Evolutionary conservation across 2,888 invertebrate species (phyloP), one percentile per base, ranked within the genome.

Genomic region (Trachelus troglodyta): DNA sequence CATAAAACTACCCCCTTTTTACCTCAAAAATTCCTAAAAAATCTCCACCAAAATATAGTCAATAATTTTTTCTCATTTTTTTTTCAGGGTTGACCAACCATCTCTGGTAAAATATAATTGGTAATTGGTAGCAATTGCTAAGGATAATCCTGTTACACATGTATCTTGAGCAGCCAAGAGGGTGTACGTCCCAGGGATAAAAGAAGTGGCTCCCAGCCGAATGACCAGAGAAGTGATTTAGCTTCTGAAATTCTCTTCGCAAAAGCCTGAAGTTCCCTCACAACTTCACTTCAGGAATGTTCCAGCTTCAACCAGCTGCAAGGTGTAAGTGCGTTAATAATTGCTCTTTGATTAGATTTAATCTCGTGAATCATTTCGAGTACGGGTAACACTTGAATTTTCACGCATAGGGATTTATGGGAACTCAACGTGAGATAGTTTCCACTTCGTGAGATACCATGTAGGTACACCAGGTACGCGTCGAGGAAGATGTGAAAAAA

Each of bases 81-180:
- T 40, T 56, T 56, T 56, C 23, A 56, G 9, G 9, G 2, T 56
- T 23, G 23, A 37, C 56, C 56, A 56, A 23, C 9, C 23, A 9
- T 23, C 9, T 56, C 23, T 56, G 23, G 23, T 56, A 23, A 23
- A 56, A 23, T 56, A 79, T 88, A 88, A 88, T 87, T 87, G 87
- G 83, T 85, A 84, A 84, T 85, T 79, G 84, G 81, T 81, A 77
- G 83, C 84, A 88, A 86, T 86, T 84, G 84, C 80, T 76, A 82
- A 83, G 75, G 77, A 83, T 89, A 90, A 91, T 90, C 86, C 83
- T 84, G 84, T 90, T 88, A 89, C 56, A 23, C 78, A 81, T 80
- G 69, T 78, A 86, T 87, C 84, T 91, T 88, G 86, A 89, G 91
- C 87, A 88, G 83, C 84, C 87, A 90, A 90, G 88, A 89, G 90